Base-by-base conservation (phyloP, 2,888 invertebrate species). In the Celastrina argiolus region DNA sequence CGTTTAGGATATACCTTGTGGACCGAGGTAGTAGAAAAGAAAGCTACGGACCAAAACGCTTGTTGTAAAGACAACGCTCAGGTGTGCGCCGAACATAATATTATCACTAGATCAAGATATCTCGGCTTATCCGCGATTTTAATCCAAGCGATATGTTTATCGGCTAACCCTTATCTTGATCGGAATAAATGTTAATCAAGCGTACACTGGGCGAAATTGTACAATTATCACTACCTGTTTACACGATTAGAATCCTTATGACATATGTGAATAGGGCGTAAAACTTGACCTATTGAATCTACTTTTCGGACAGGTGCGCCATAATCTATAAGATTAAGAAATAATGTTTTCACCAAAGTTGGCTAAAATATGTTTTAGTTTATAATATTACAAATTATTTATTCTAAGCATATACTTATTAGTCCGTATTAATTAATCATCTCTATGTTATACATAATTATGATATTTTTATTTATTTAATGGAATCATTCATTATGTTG, bases 61-160 rank as follows among this genome's bases (percentile, higher is more conserved):
- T n/a, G n/a, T n/a, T n/a, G n/a, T n/a, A n/a, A n/a, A n/a, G n/a
- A n/a, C n/a, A n/a, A n/a, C 22, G 14, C 14, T 26, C 22, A 51
- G 22, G 51, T 51, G 51, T 51, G 5, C 51, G 0, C 14, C 22
- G 22, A 22, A 36, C 12, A 12, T 2, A 36, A 51, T 51, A 14
- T 77, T 83, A 85, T 84, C 84, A 70, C 59, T 73, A 78, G 85
- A 87, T 87, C 77, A 41, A 72, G 2, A 28, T 82, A 85, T 86
- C 86, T 45, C 68, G 71, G 73, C 70, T 72, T 74, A 74, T 75
- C 72, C 74, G 74, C 82, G 85, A 87, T 87, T 79, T 81, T 85
- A 87, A 87, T 87, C 87, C 83, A 72, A 65, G 69, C 71, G 82
- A 83, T 83, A 83, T 67, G 31, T 65, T 65, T 80, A 81, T 80